A percentile compares a stretch with the other conserved stretches of the same genome.
phyloP scores from a whole-genome alignment of 2,113 vertebrate genomes.

The Rhinopithecus roxellana region DNA sequence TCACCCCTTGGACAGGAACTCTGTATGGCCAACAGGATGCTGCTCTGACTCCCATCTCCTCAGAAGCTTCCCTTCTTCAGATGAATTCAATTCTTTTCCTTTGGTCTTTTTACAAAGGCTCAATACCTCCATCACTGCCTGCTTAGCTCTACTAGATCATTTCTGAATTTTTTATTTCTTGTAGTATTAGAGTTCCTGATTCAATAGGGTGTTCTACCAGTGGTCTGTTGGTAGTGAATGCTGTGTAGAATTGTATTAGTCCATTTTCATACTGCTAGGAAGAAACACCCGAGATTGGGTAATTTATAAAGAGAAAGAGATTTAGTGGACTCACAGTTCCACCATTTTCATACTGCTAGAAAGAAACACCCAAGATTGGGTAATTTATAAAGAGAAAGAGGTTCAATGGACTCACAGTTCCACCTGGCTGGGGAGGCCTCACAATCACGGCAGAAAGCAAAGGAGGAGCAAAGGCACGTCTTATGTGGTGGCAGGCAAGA shows the following conservation, averaged over 20 bases:
- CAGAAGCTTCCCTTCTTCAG: not conserved
- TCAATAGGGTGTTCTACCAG: not conserved
- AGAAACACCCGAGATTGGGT: no score
- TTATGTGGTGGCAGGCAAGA: no score
- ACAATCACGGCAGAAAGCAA: no score
- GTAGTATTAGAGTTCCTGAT: not conserved
- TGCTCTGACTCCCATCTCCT: not conserved
- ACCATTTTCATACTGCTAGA: no score
- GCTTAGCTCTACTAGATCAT: not conserved
- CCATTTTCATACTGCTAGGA: no score
- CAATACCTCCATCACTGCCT: not conserved
- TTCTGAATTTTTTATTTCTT: constrained; percentile 29
- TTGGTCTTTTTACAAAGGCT: not conserved
- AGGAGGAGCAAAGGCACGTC: no score
- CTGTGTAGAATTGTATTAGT: not conserved
- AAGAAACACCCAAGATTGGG: no score
- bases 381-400: no score
- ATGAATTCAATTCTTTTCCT: constrained; percentile 7
- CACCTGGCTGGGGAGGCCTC: no score
- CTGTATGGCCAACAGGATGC: not conserved
- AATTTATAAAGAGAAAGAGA: no score
- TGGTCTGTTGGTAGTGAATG: not conserved
- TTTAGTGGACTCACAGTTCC: no score
- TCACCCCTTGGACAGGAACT: not conserved
- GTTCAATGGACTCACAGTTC: no score